phyloP scores from a whole-genome alignment of 2,888 invertebrate genomes.

The Acrobasis consociella region DNA sequence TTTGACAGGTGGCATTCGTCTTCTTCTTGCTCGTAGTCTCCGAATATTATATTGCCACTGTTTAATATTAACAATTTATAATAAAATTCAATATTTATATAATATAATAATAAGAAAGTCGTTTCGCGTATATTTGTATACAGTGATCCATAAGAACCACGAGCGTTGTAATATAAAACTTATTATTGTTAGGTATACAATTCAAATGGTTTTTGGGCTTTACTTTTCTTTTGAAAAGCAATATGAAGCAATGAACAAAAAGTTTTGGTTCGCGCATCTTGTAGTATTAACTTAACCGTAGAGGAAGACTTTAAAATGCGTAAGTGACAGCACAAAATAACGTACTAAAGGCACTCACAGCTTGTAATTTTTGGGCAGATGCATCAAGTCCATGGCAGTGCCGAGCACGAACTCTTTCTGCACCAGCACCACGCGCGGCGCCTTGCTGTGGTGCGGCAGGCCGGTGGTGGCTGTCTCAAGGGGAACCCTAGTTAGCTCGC shows the following conservation, averaged over 20 bases:
- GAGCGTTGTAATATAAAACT: too few species aligned
- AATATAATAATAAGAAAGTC: conserved; percentile 2
- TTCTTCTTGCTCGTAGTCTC: conserved; percentile 71
- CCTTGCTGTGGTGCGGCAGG: conserved; percentile 61
- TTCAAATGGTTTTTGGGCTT: too few species aligned
- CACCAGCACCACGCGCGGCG: conserved; percentile 63
- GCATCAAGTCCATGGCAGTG: conserved; percentile 61
- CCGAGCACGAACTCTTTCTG: conserved; percentile 66
- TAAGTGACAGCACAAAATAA: neutral
- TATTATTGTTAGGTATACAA: too few species aligned
- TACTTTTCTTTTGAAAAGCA: too few species aligned
- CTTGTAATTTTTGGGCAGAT: conserved; percentile 67
- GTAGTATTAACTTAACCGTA: too few species aligned
- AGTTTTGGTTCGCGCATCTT: too few species aligned
- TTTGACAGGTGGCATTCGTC: conserved; percentile 57
- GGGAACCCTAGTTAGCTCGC: neutral
- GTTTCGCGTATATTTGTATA: too few species aligned
- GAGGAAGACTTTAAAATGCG: too few species aligned
- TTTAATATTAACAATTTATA: conserved; percentile 25
- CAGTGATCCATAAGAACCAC: too few species aligned
- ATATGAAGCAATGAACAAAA: too few species aligned
- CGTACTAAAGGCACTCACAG: conserved; percentile 51
- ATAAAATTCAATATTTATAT: too few species aligned
- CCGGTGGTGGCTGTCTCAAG: conserved; percentile 55
- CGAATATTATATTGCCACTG: conserved; percentile 67